A percentile compares a stretch with the other conserved stretches of the same genome.
Conservation (phyloP, 1,140 invertebrate genomes). For the Daktulosphaira vitifoliae region DNA sequence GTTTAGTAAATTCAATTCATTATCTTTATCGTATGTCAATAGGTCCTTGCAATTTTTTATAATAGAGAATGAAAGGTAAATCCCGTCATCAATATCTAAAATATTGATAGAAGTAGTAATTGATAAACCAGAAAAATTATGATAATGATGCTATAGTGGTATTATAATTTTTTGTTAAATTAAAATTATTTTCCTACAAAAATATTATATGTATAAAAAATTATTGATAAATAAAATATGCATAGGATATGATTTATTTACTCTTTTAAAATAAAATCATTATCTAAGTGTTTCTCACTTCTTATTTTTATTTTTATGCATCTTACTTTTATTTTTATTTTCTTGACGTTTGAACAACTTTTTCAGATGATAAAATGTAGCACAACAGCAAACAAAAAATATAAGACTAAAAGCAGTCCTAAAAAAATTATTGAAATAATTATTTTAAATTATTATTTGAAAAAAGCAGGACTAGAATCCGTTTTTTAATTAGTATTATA, state of each 20-base stretch:
- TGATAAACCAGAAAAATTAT: not conserved
- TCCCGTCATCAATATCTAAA: too few species aligned
- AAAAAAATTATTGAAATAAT: not conserved
- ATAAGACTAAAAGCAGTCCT: not conserved
- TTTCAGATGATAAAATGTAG: too few species aligned
- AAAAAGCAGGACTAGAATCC: not conserved
- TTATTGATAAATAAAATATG: too few species aligned
- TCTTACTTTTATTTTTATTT: too few species aligned
- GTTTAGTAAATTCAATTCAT: conserved; percentile 5
- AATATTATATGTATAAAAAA: too few species aligned
- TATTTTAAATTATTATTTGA: not conserved
- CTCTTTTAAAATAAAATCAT: too few species aligned
- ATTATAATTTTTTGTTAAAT: not conserved
- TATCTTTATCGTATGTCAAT: conserved; percentile 1
- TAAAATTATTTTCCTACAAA: not conserved
- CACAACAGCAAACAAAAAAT: too few species aligned
- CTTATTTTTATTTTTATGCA: too few species aligned
- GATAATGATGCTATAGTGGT: not conserved
- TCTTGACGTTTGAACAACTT: too few species aligned
- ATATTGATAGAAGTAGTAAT: too few species aligned
- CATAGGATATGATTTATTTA: too few species aligned
- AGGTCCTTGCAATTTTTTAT: not conserved
- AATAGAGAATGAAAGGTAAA: not conserved
- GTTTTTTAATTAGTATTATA: not conserved
- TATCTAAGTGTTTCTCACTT: too few species aligned